phyloP scores from a whole-genome alignment of 2,888 invertebrate genomes.

The Erynnis tages region DNA sequence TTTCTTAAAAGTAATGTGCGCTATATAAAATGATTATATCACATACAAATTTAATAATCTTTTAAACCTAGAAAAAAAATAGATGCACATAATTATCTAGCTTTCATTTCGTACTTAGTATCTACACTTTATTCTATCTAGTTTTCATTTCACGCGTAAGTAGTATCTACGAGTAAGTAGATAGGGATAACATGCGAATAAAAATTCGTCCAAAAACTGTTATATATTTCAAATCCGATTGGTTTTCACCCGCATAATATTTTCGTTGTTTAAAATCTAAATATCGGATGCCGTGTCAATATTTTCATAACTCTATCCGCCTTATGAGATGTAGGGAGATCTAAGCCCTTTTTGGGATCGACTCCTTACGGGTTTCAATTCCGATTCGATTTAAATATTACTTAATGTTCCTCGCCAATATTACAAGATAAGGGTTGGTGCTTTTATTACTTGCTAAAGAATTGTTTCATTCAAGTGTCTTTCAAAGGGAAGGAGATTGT shows the following conservation, averaged over 20 bases:
- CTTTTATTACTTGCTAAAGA: background rate
- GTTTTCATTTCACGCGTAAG: no score
- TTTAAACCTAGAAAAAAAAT: no score
- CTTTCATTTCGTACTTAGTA: no score
- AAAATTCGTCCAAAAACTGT: no score
- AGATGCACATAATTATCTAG: no score
- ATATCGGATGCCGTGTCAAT: conserved; percentile 2
- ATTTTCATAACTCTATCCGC: conserved; percentile 9
- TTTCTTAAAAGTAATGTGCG: no score
- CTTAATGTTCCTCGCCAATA: conserved; percentile 14
- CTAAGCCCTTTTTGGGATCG: conserved; percentile 11
- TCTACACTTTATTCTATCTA: no score
- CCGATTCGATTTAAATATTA: conserved; percentile 20
- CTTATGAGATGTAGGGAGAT: conserved; percentile 7
- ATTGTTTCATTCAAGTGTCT: background rate
- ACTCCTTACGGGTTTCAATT: conserved; percentile 12
- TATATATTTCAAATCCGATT: no score
- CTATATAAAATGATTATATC: no score
- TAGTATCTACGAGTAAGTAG: no score
- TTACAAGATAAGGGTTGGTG: conserved; percentile 15
- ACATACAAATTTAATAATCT: no score
- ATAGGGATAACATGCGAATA: no score
- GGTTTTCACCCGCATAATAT: background rate
- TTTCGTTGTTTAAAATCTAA: background rate
- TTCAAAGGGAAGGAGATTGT: background rate